Base-by-base conservation (phyloP, 2,113 vertebrate species). In the Nettapus auritus region DNA sequence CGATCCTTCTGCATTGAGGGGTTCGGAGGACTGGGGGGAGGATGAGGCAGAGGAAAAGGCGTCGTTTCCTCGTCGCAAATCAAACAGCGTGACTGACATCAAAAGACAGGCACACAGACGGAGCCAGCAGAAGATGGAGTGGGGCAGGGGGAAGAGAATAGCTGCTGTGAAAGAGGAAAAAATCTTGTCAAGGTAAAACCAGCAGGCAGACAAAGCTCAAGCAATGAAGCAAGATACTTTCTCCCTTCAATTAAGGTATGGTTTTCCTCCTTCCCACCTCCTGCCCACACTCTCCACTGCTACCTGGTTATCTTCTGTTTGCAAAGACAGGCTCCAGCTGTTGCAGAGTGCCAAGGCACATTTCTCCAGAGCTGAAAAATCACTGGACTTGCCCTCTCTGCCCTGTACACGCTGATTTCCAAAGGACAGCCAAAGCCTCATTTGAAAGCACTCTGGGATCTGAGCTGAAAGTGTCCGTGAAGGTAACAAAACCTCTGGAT, bases 71-170 rank as follows among this genome's bases (percentile, higher is more conserved):
- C 69, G n/a, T 53, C 40, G 48, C 87, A 78, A 91, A 84, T 82
- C 89, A 82, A 75, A 76, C 22, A 75, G 89, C 38, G 11, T 84
- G 77, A 90, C 89, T 94, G 96, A 84, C 94, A 93, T 82, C 50
- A 17, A 44, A 56, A 71, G 91, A 95, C 84, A 91, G 70, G 78
- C 52, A 48, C 29, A 67, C 64, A 86, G 64, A 68, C 1, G 2
- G 63, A 84, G 55, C 56, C 71, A 81, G n/a, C 56, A 70, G 74
- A 91, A 40, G 70, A 38, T 44, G 44, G 60, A 64, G 46, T 14
- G 8, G 36, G 68, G n/a, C 36, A 70, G 38, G 29, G 29, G 55
- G 29, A 83, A 91, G 38, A 73, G 40, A 9, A 34, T 63, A 55
- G 34, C 80, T 76, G 70, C 71, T 60, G 63, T 34, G 38, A 90